Base-by-base conservation (phyloP, 2,113 vertebrate species). In the Rhynchomys soricoides region DNA sequence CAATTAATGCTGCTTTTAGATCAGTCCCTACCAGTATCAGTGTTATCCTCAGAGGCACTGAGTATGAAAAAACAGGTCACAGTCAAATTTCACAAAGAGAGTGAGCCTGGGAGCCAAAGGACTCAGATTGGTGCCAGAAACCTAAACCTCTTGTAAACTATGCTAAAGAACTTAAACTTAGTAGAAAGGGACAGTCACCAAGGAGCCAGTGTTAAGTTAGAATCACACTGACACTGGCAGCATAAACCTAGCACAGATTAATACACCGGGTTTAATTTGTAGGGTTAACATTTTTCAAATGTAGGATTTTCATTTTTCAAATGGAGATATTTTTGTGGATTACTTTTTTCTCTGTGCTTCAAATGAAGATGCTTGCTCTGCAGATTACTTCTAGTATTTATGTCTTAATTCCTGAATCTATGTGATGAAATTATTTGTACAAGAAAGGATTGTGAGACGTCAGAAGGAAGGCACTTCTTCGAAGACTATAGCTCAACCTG, bases 361-460 rank as follows among this genome's bases (percentile, higher is more conserved):
- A 43, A 81, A 6, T 62, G 82, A 93, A 79, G 26, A 59, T 89
- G 43, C 55, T 50, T 34, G 5, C 64, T 50, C 13, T 85, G 17
- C 13, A 48, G 11, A 79, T 77, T n/a, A 77, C 2, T 24, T 24
- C 29, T 70, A 26, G 21, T 3, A 37, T 31, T 94, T 77, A 59
- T 91, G 71, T 57, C 90, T 89, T 48, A 91, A 93, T 91, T 81
- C 8, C 31, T 37, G 43, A 94, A 86, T 94, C 75, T 79, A 89
- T 89, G 26, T 71, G 55, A 0, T 79, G 90, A 86, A 71, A 88
- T 66, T 57, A 81, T 45, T 52, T 70, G 34, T 4, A 70, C 31
- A 6, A 91, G 40, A 22, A 22, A 92, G 24, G 21, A 79, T 1
- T 86, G 7, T n/a, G 85, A 91, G 82, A 68, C 37, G 24, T 77